Evolutionary conservation across 1,140 invertebrate genomes (phyloP).

Genomic region (Caenorhabditis tropicalis): DNA sequence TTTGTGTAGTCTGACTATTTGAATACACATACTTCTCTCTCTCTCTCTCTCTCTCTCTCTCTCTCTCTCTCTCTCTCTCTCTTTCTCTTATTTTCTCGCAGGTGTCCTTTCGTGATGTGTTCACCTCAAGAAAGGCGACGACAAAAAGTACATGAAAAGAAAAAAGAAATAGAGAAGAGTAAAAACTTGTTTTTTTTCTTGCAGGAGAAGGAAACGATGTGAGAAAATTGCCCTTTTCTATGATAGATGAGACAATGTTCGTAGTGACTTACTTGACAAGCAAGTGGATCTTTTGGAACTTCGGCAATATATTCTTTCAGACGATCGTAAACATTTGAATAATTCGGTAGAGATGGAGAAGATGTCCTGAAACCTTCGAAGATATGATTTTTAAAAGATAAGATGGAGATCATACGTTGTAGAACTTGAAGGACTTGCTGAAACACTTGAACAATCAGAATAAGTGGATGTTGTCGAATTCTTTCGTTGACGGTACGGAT

Average conservation of each 20-base stretch:
- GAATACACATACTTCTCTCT: too few relatives aligned
- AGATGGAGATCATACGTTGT: not conserved
- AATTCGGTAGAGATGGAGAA: not conserved
- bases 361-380: constrained; percentile 16
- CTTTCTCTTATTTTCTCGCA: not conserved
- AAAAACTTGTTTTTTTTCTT: constrained; percentile 23
- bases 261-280: not conserved
- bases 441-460: constrained; percentile 11
- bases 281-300: constrained; percentile 23
- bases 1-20: too few relatives aligned
- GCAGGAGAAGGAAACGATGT: not conserved
- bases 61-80: too few relatives aligned
- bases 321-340: not conserved
- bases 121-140: not conserved
- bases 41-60: too few relatives aligned
- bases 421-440: constrained; percentile 10
- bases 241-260: not conserved
- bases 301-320: constrained; percentile 14
- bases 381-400: not conserved
- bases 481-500: constrained; percentile 38
- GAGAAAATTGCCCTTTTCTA: constrained; percentile 37
- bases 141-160: constrained; percentile 4
- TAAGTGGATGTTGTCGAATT: constrained; percentile 15
- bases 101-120: not conserved
- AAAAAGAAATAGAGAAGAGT: too few relatives aligned